phyloP scores from a whole-genome alignment of 2,888 invertebrate species.

The Ischnura elegans region DNA sequence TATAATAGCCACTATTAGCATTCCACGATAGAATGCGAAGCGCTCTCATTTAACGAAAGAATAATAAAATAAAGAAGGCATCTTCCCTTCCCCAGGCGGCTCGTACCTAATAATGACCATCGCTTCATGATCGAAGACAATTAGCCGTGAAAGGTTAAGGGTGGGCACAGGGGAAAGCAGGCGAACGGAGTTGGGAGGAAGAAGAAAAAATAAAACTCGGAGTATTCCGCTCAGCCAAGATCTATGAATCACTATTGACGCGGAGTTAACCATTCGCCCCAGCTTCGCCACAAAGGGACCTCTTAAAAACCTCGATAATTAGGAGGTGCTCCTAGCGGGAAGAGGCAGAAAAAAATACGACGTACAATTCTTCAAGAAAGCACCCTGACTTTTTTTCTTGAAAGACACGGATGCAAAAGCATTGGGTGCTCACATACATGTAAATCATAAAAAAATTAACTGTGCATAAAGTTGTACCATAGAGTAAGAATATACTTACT shows the following conservation, averaged over 20 bases:
- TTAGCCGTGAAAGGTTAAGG: neutral
- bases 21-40: neutral
- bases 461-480: too few species aligned
- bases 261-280: conserved; percentile 1
- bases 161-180: neutral
- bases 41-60: neutral
- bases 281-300: neutral
- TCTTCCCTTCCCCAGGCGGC: neutral
- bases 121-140: neutral
- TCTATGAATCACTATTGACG: conserved; percentile 38
- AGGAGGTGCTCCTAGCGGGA: neutral
- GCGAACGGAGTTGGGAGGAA: neutral
- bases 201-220: neutral
- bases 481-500: too few species aligned
- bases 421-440: too few species aligned
- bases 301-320: conserved; percentile 7
- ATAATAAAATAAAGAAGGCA: neutral
- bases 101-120: conserved; percentile 9
- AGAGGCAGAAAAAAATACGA: neutral
- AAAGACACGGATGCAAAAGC: neutral
- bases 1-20: neutral
- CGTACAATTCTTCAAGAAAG: neutral
- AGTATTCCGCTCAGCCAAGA: neutral
- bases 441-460: too few species aligned
- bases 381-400: neutral